phyloP scores from a whole-genome alignment of 2,797 vertebrate genomes.

The Heliangelus exortis region DNA sequence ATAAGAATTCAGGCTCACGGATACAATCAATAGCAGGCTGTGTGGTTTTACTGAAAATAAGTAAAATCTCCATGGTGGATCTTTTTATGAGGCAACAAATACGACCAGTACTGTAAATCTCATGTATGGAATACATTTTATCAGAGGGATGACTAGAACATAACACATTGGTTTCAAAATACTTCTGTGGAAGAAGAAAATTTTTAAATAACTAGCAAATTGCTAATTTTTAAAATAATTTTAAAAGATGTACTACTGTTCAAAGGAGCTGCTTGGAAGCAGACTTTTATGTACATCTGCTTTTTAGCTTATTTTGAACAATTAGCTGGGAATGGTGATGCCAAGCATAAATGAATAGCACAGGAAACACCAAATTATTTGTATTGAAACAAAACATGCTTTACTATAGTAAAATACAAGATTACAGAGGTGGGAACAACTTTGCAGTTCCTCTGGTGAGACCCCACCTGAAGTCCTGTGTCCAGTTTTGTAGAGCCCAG shows the following conservation, averaged over 20 bases:
- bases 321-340: not conserved
- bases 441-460: not conserved
- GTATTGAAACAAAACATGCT: not conserved
- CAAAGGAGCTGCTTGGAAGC: not conserved
- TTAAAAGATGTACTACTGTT: not conserved
- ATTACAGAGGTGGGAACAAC: not conserved
- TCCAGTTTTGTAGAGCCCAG: too few relatives aligned
- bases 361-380: not conserved
- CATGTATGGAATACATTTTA: not conserved
- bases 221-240: not conserved
- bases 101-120: not conserved
- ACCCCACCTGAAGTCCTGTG: too few relatives aligned
- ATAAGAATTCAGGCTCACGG: not conserved
- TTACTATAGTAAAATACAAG: not conserved
- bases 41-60: not conserved
- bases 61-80: not conserved
- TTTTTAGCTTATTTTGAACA: not conserved
- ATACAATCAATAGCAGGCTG: not conserved
- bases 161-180: not conserved
- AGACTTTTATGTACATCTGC: not conserved
- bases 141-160: not conserved
- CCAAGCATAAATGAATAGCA: not conserved
- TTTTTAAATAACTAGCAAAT: not conserved
- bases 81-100: not conserved
- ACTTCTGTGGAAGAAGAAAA: not conserved